Percentiles rank a stretch among this genome's conserved stretches.
phyloP scores from a whole-genome alignment of 2,797 vertebrate genomes.

The Microctenopoma stevenorrisi region DNA sequence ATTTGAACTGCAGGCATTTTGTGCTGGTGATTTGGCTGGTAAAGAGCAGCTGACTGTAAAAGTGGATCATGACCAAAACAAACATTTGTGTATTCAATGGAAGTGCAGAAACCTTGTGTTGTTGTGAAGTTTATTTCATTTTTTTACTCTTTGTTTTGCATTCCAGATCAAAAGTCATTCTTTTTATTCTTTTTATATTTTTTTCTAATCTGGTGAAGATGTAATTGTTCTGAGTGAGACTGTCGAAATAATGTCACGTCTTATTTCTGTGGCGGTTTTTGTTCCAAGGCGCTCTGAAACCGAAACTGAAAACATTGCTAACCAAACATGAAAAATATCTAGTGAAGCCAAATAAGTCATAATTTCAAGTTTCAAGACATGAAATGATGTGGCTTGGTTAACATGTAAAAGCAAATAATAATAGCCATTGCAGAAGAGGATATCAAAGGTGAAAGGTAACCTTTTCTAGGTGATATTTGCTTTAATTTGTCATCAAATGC shows the following conservation, averaged over 20 bases:
- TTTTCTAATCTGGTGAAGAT: constrained; percentile 89
- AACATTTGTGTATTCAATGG: constrained; percentile 92
- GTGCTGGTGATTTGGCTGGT: constrained; percentile 76
- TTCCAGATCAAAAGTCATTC: constrained; percentile 83
- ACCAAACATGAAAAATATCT: constrained; percentile 99
- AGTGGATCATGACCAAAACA: constrained; percentile 98
- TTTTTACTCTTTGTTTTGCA: constrained; percentile 50
- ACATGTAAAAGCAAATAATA: constrained; percentile 95
- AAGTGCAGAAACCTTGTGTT: constrained; percentile 95
- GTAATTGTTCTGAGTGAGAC: constrained; percentile 90
- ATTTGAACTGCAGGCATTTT: constrained; percentile 61
- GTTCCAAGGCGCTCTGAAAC: constrained; percentile 89
- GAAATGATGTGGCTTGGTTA: constrained; percentile 98
- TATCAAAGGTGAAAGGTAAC: constrained; percentile 80
- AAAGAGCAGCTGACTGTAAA: constrained; percentile 90
- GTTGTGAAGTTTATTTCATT: constrained; percentile 84
- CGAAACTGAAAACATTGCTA: constrained; percentile 92
- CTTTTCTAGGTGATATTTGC: constrained; percentile 85
- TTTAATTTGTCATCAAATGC: constrained; percentile 72
- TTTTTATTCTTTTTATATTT: constrained; percentile 69
- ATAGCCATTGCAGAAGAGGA: constrained; percentile 97
- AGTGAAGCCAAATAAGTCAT: constrained; percentile 99
- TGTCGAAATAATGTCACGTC: constrained; percentile 91
- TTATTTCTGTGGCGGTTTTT: constrained; percentile 76
- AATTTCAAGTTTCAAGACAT: constrained; percentile 94